Evolutionary conservation across 2,113 vertebrate species (phyloP).

Genomic region (Suncus etruscus): DNA sequence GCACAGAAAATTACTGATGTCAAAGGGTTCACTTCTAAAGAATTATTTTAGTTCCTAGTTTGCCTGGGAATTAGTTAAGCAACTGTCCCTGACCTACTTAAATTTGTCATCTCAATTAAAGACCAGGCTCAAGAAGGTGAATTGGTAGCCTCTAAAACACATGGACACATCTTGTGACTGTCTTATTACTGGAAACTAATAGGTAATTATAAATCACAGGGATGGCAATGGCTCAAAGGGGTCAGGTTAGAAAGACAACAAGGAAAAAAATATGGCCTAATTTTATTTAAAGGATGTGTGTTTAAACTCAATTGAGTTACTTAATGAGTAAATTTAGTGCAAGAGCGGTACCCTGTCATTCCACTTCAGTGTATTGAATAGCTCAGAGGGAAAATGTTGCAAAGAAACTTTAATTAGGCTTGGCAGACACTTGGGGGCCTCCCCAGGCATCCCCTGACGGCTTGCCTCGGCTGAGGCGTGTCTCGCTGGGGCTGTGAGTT

Average conservation of each 20-base stretch:
- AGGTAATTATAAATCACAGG: slow-evolving; percentile 78
- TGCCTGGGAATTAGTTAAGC: neutral
- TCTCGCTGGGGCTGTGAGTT: no score
- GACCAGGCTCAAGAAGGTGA: slow-evolving; percentile 36
- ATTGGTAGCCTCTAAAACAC: neutral
- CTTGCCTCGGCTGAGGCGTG: no score
- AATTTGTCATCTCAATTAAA: slow-evolving; percentile 22
- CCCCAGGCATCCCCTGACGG: no score
- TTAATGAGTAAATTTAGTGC: slow-evolving; percentile 82
- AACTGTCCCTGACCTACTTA: slow-evolving; percentile 39
- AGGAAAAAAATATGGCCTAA: slow-evolving; percentile 74
- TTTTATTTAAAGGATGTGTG: slow-evolving; percentile 54
- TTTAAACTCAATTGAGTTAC: slow-evolving; percentile 83
- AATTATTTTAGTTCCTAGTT: slow-evolving; percentile 26
- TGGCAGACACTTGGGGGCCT: no score
- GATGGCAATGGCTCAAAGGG: slow-evolving; percentile 40
- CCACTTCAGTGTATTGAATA: slow-evolving; percentile 78
- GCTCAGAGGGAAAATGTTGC: slow-evolving; percentile 79
- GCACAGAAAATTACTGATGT: neutral
- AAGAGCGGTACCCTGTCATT: slow-evolving; percentile 66
- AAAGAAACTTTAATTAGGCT: slow-evolving; percentile 84
- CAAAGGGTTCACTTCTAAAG: neutral
- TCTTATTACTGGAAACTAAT: slow-evolving; percentile 61
- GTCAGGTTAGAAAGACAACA: slow-evolving; percentile 77
- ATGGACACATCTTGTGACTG: slow-evolving; percentile 14